Base-by-base conservation (phyloP, 92 coral and sea anemone genomes). In the Siderastrea radians region DNA sequence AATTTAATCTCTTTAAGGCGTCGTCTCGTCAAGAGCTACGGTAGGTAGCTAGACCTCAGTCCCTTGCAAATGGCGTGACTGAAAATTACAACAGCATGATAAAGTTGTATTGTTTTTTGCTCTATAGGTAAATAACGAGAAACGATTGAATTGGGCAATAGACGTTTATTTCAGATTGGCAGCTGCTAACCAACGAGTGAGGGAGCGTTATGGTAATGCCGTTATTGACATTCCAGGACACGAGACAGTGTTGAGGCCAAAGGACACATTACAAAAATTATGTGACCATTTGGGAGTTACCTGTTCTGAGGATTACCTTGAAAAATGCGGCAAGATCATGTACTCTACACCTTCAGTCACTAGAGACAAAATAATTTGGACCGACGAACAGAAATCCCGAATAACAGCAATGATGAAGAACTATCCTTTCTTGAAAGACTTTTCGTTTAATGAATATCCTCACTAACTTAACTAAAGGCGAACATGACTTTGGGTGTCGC, bases 321-420 rank as follows among this genome's bases (percentile, higher is more conserved):
- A 26, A 10, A 74, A 74, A 49, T 81, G 86, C 67, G 51, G 52
- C 16, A 67, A 17, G 1, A 68, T 81, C 52, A 59, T 68, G 54
- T 68, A 81, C 17, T 47, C 44, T 19, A 48, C 58, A 3, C 86
- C 86, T 6, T 81, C 86, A 45, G 54, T 65, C 47, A 48, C 86
- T 4, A 65, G 86, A 66, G 14, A 66, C 61, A 68, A 15, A 44
- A 45, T 81, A 1, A 9, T 66, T 9, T 81, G 86, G 86, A 53
- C 64, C 10, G 49, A 65, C 7, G 78, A 66, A n/a, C 75, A 19
- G 16, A 81, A 81, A 53, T 7, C 45, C 7, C 46, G 60, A 7
- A 61, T 81, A 5, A 45, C 19, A 8, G 26, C 47, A 65, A 19
- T 8, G 43, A 81, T 68, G 47, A 65, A 13, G 38, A 26, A 26